These are phyloP conservation scores for Drosophila subpulchrella DNA, from an alignment of 1,140 invertebrate species.

Conservation along the genomic window DNA sequence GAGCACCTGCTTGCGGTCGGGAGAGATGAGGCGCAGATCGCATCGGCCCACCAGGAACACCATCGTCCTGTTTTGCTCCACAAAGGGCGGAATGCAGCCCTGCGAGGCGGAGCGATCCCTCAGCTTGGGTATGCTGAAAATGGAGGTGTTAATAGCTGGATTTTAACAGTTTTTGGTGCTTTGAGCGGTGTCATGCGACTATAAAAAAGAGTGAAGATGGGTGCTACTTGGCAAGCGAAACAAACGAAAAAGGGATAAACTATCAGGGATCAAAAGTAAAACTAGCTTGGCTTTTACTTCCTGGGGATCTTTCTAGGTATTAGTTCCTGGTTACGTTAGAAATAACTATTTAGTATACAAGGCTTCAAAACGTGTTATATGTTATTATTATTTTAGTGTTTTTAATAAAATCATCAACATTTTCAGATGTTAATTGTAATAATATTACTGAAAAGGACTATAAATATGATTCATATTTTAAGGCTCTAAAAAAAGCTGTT, in stretches of 20 bases:
- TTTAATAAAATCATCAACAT: too few relatives aligned
- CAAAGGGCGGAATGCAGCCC: slow-evolving; percentile 85
- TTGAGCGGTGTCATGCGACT: slow-evolving; percentile 20
- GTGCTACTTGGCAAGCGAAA: slow-evolving; percentile 31
- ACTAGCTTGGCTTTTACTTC: background rate
- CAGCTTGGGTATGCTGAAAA: slow-evolving; percentile 75
- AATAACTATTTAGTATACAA: background rate
- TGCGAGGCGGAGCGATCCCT: slow-evolving; percentile 87
- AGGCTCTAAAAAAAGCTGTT: too few relatives aligned
- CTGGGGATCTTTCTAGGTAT: slow-evolving; percentile 1
- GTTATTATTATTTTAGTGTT: too few relatives aligned
- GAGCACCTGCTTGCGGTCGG: slow-evolving; percentile 95
- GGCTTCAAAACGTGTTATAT: background rate
- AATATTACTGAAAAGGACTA: too few relatives aligned
- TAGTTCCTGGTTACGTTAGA: background rate
- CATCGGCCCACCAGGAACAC: slow-evolving; percentile 92
- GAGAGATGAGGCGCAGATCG: slow-evolving; percentile 95
- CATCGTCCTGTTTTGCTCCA: slow-evolving; percentile 96
- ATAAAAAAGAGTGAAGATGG: slow-evolving; percentile 9
- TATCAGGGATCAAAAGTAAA: background rate
- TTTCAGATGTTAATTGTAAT: too few relatives aligned
- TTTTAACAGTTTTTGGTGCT: background rate
- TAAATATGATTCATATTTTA: too few relatives aligned
- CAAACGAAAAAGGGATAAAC: slow-evolving; percentile 8
- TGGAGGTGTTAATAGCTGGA: background rate